Base-by-base conservation (phyloP, 2,888 invertebrate genomes). In the Oligia strigilis region DNA sequence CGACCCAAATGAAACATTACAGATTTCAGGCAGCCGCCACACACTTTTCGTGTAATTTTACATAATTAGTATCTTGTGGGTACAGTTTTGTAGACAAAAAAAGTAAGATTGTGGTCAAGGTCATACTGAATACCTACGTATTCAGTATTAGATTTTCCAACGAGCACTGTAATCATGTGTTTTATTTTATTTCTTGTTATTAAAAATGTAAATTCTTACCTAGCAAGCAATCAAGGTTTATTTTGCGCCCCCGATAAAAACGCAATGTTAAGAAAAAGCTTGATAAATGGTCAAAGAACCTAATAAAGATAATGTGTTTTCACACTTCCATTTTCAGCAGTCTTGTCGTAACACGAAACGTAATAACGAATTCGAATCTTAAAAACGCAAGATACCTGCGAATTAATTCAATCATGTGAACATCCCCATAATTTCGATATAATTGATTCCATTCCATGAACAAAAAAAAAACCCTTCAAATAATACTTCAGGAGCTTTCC, bases 1-100 rank as follows among this genome's bases (percentile, higher is more conserved):
- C 72, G 71, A 82, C 85, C 85, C 77, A 82, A 82, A 87, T 87
- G 76, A 87, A 88, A 87, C 84, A 90, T 90, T 87, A 87, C 66
- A 72, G 69, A 87, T 58, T 46, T 79, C 76, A 83, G 78, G 77
- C 75, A n/a, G 70, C 19, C 46, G 49, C 46, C 75, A 87, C 77
- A 87, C 75, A 69, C 49, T 46, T 69, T 60, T 75, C 60, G 67
- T 64, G 60, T 19, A 46, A 71, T 46, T 9, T 72, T 29, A 55
- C 67, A 29, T 43, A 64, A 73, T 60, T 62, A 60, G 46, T 19
- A 62, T 64, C 65, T 74, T 60, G 55, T 69, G n/a, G 11, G n/a
- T 69, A 55, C 40, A 69, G 40, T 40, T 52, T 43, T 52, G n/a
- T n/a, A n/a, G 2, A 46, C 6, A 36, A 49, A 40, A 64, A 49